Base-by-base conservation (phyloP, 92 coral and sea anemone species). In the Paramuricea clavata region DNA sequence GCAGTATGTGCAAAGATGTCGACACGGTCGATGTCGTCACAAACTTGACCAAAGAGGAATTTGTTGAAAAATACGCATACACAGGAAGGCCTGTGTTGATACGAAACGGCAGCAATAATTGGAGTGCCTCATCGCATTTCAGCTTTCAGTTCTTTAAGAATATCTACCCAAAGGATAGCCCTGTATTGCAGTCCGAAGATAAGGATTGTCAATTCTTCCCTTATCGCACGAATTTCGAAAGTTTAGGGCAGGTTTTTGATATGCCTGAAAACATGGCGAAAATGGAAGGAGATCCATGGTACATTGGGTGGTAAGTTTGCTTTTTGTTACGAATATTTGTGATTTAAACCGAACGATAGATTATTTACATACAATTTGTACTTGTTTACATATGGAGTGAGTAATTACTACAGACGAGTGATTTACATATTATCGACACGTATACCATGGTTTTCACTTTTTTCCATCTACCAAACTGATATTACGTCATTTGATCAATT, bases 241-340 rank as follows among this genome's bases (percentile, higher is more conserved):
- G 86, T 6, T 89, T 96, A 10, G 89, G 92, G 49, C 98, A 96
- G 39, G 99, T 96, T 62, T 96, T 96, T 76, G 88, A 94, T 67
- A 96, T 96, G 99, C 88, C 99, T 13, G 87, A 93, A 27, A 92
- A 87, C 78, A 95, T 93, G 74, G 94, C 99, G 6, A 78, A 91
- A 26, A 96, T 96, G 99, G 82, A 94, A 33, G 99, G 99, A 15
- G 91, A 88, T 12, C 95, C 96, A 1, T 96, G 99, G 99, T 96
- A 96, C 23, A 94, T 96, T 41, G 99, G 99, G 25, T 96, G 99
- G 99, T 94, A 78, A 91, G 96, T 35, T 26, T 56, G 36, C n/a
- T n/a, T n/a, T n/a, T n/a, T n/a, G n/a, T n/a, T n/a, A n/a, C 41
- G 39, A 8, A 54, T 15, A 32, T 65, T 33, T 28, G 68, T 16